Conservation (phyloP, 2,113 vertebrate species). For the Ploceus nigricollis region DNA sequence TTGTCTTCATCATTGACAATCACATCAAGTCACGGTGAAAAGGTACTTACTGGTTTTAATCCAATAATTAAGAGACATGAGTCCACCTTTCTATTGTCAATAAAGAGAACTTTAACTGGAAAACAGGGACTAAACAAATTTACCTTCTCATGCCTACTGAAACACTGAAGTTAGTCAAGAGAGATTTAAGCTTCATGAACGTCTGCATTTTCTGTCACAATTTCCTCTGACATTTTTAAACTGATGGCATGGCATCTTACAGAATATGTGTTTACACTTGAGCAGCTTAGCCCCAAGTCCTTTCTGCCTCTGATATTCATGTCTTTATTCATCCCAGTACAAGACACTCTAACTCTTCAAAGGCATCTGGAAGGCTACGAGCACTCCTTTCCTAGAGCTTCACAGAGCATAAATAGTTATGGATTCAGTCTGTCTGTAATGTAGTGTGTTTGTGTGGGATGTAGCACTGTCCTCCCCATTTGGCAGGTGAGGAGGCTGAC, state of each 20-base stretch:
- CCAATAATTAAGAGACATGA: neutral
- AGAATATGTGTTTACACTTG: neutral
- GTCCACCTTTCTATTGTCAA: neutral
- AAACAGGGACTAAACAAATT: neutral
- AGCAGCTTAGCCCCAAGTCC: neutral
- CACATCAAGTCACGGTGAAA: neutral
- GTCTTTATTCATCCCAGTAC: neutral
- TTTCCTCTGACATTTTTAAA: neutral
- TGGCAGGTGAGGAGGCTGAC: slow-evolving; percentile 51
- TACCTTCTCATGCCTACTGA: neutral
- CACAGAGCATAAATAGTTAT: neutral
- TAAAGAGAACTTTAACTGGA: neutral
- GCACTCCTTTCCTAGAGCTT: neutral
- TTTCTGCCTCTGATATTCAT: neutral
- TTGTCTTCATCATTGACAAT: neutral
- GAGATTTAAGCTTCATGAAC: neutral
- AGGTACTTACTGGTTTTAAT: neutral
- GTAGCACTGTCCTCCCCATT: slow-evolving; percentile 24
- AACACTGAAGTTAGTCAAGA: neutral
- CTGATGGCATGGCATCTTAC: neutral
- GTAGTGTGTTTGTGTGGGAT: neutral
- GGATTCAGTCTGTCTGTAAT: neutral
- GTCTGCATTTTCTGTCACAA: neutral
- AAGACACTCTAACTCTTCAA: neutral
- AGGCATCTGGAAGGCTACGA: neutral